Evolutionary conservation across 2,113 vertebrate species (phyloP).

Genomic region (Chaetura pelagica): DNA sequence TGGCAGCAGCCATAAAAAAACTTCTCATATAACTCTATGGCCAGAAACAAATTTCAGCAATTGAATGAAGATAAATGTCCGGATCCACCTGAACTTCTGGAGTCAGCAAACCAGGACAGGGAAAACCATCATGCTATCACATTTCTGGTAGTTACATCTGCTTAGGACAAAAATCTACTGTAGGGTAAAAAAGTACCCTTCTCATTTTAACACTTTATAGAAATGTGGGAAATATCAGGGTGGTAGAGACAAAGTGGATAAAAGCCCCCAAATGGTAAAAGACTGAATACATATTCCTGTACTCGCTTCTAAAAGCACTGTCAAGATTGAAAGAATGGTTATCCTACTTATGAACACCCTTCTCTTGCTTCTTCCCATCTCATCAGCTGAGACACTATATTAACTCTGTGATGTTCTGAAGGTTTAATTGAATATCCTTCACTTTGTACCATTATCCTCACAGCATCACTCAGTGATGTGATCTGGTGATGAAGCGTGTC

Average conservation of each 20-base stretch:
- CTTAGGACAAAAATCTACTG: not conserved
- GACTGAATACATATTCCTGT: not conserved
- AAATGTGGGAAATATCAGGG: not conserved
- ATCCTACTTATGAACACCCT: not conserved
- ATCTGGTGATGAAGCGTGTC: not conserved
- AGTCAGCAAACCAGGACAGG: slow-evolving; percentile 26
- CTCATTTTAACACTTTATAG: not conserved
- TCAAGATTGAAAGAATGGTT: not conserved
- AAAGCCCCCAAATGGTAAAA: accelerated
- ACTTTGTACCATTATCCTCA: not conserved
- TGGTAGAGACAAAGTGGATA: not conserved
- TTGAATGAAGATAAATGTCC: slow-evolving; percentile 28
- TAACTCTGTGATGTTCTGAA: not conserved
- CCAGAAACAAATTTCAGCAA: not conserved
- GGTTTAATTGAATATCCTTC: not conserved
- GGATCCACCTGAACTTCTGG: slow-evolving; percentile 16
- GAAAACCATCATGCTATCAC: not conserved
- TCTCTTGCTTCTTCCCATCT: not conserved
- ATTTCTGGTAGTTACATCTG: not conserved
- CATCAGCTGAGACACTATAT: not conserved
- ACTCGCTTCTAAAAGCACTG: not conserved
- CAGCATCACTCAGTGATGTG: not conserved
- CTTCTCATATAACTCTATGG: not conserved
- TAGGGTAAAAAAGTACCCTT: not conserved
- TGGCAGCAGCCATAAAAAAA: not conserved